These are phyloP conservation scores for Bathynomus jamesi DNA, from an alignment of 1,140 invertebrate genomes.

Conservation along the genomic window DNA sequence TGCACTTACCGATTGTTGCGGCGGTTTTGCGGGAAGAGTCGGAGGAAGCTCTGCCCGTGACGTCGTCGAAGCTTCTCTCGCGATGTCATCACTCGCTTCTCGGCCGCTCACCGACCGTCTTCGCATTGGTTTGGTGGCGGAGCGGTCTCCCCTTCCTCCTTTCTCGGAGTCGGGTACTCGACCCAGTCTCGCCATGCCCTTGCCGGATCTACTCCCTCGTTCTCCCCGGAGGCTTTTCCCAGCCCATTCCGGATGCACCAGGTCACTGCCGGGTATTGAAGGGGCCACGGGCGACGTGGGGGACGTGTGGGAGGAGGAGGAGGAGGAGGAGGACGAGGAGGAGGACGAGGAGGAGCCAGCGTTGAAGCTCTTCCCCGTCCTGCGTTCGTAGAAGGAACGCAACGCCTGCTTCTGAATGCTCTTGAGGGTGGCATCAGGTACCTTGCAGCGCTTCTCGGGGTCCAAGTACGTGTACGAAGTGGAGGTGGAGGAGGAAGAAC, in stretches of 20 bases:
- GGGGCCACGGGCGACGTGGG: not conserved
- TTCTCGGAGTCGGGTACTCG: not conserved
- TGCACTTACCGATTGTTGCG: not conserved
- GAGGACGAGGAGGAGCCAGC: not conserved
- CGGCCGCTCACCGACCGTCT: not conserved
- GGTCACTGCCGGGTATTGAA: not conserved
- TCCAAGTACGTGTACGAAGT: slow-evolving; percentile 62
- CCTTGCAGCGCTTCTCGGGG: slow-evolving; percentile 63
- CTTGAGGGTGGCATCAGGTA: slow-evolving; percentile 67
- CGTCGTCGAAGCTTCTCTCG: not conserved
- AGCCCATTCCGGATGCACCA: not conserved
- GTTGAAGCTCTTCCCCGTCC: not conserved
- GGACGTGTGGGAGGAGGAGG: not conserved
- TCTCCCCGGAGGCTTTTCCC: not conserved
- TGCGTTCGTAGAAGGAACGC: slow-evolving; percentile 65
- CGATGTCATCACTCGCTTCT: not conserved
- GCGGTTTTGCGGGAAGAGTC: not conserved
- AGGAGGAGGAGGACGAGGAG: not conserved
- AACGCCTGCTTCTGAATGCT: slow-evolving; percentile 80
- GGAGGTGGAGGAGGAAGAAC: slow-evolving; percentile 37
- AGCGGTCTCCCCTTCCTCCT: not conserved
- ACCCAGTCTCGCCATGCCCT: not conserved
- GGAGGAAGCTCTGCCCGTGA: not conserved
- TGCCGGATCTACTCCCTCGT: not conserved
- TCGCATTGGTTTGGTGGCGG: not conserved